Evolutionary conservation across 2,797 vertebrate species (phyloP).

Genomic region (Malacoctenus gilli): DNA sequence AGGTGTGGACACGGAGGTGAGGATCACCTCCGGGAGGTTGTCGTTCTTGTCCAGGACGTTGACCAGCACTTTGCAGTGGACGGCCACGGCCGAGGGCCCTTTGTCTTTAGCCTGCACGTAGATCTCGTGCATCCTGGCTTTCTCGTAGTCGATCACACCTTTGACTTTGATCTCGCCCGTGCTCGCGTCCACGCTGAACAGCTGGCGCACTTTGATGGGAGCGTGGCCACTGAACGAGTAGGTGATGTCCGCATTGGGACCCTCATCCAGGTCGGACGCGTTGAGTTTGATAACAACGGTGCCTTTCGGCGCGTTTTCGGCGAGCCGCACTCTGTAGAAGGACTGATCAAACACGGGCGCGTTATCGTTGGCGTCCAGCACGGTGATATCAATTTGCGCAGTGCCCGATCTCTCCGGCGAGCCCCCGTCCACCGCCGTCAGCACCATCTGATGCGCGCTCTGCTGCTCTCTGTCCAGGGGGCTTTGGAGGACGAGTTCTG

Average conservation of each 20-base stretch:
- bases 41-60: conserved; percentile 91
- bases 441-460: conserved; percentile 82
- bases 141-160: conserved; percentile 89
- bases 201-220: conserved; percentile 82
- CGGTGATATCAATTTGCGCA: conserved; percentile 84
- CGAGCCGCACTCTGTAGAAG: conserved; percentile 84
- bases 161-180: conserved; percentile 89
- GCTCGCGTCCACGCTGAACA: conserved; percentile 87
- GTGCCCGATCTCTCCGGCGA: conserved; percentile 86
- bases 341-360: conserved; percentile 89
- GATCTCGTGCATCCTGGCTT: conserved; percentile 87
- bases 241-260: conserved; percentile 87
- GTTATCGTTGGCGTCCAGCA: conserved; percentile 91
- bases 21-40: conserved; percentile 87
- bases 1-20: conserved; percentile 89
- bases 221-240: conserved; percentile 91
- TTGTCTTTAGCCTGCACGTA: conserved; percentile 91
- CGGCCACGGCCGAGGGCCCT: conserved; percentile 87
- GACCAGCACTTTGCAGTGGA: conserved; percentile 90
- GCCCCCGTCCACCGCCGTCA: conserved; percentile 90
- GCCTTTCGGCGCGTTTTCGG: conserved; percentile 85
- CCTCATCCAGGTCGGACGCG: conserved; percentile 90
- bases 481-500: conserved; percentile 87
- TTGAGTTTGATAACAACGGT: conserved; percentile 88
- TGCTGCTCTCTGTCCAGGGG: conserved; percentile 89